phyloP scores from a whole-genome alignment of 1,140 invertebrate genomes.

The Pachypeltis micranthus region DNA sequence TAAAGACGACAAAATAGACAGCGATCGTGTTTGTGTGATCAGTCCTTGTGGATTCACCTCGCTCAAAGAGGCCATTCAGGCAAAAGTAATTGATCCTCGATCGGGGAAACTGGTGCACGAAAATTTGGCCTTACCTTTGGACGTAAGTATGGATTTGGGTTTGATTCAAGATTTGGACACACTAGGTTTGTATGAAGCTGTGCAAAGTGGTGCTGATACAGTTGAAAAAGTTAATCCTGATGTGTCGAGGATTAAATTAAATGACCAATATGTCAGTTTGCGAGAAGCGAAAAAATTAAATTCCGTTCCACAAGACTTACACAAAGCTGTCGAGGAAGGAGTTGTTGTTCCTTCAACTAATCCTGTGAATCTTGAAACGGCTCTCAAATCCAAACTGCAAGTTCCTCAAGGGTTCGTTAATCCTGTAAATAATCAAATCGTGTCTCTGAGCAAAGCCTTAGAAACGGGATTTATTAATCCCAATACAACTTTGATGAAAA shows the following conservation, averaged over 20 bases:
- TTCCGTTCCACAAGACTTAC: conserved; percentile 24
- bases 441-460: conserved; percentile 60
- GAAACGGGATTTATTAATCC: conserved; percentile 60
- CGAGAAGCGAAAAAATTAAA: background rate
- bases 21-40: background rate
- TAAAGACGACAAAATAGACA: background rate
- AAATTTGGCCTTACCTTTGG: conserved; percentile 41
- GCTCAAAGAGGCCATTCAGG: background rate
- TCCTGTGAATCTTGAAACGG: conserved; percentile 61
- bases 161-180: conserved; percentile 27
- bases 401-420: conserved; percentile 69
- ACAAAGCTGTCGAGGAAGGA: conserved; percentile 62
- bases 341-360: conserved; percentile 62
- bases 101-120: conserved; percentile 67
- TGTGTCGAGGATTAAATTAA: background rate
- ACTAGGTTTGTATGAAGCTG: conserved; percentile 63
- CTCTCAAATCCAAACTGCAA: conserved; percentile 57
- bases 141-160: conserved; percentile 1
- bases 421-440: conserved; percentile 53
- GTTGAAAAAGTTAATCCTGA: background rate
- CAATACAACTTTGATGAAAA: conserved; percentile 61
- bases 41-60: background rate
- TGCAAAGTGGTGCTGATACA: conserved; percentile 61
- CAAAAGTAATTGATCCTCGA: conserved; percentile 59
- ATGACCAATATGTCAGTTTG: background rate